phyloP scores from a whole-genome alignment of 2,113 vertebrate species.

The Malurus elegans region DNA sequence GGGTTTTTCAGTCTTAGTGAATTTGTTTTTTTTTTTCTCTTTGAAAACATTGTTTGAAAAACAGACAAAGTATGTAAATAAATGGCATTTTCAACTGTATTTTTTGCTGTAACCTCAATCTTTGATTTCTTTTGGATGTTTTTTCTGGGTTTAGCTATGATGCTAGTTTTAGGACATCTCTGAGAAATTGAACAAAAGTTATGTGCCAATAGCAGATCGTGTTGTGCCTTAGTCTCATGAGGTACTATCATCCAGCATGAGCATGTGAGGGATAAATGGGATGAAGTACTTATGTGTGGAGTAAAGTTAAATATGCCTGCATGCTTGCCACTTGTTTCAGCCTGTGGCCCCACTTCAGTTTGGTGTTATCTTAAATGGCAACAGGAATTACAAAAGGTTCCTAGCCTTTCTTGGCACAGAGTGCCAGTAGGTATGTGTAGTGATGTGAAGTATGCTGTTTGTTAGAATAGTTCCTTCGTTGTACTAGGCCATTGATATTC shows the following conservation, averaged over 20 bases:
- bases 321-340: not conserved
- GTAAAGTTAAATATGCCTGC: not conserved
- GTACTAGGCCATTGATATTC: not conserved
- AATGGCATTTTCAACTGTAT: not conserved
- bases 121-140: not conserved
- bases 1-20: not conserved
- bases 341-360: not conserved
- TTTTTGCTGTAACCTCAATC: not conserved
- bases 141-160: not conserved
- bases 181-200: not conserved
- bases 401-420: not conserved
- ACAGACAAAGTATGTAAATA: not conserved
- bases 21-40: not conserved
- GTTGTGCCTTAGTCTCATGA: not conserved
- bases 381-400: not conserved
- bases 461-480: not conserved
- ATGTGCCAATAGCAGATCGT: not conserved
- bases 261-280: not conserved
- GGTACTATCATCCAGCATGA: accelerated
- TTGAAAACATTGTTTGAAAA: not conserved
- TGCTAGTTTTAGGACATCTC: not conserved
- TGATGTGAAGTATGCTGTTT: not conserved
- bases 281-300: not conserved
- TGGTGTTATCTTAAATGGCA: not conserved
- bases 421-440: not conserved